A percentile compares a stretch with the other conserved stretches of the same genome.
These are phyloP conservation scores for Augiades crinisus DNA, from an alignment of 2,888 invertebrate genomes.

Conservation along the genomic window DNA sequence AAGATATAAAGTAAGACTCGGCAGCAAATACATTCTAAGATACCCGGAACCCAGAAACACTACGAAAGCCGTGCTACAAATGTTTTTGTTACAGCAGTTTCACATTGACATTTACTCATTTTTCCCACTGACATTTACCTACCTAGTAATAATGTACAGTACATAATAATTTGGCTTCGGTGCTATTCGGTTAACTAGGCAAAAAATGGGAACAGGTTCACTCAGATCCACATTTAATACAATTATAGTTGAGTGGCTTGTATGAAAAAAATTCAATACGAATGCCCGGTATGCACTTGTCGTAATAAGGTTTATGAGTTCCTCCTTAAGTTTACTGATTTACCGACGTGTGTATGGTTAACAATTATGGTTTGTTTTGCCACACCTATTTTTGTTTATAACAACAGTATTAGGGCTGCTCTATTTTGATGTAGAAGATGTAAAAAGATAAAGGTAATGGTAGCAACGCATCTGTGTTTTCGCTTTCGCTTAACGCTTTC, in stretches of 20 bases:
- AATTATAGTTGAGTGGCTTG: constrained; percentile 3
- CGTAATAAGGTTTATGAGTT: not conserved
- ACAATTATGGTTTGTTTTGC: no score
- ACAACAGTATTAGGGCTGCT: no score
- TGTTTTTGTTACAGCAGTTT: not conserved
- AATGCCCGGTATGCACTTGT: not conserved
- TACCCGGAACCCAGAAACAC: no score
- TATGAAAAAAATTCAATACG: constrained; percentile 1
- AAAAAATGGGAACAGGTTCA: constrained; percentile 18
- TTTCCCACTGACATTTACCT: constrained; percentile 1
- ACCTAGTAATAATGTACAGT: not conserved
- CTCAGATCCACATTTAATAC: constrained; percentile 10
- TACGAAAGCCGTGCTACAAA: not conserved
- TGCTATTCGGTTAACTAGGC: constrained; percentile 14
- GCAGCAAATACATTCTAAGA: no score
- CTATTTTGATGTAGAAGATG: no score
- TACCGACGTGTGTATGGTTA: not conserved
- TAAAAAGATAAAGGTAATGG: no score
- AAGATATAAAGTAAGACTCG: no score
- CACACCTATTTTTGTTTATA: no score
- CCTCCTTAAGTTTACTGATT: not conserved
- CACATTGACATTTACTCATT: not conserved
- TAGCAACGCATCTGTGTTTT: no score
- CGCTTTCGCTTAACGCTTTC: no score
- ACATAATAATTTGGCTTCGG: constrained; percentile 4